These are phyloP conservation scores for Coremacera marginata DNA, from an alignment of 2,888 invertebrate genomes.

Conservation along the genomic window DNA sequence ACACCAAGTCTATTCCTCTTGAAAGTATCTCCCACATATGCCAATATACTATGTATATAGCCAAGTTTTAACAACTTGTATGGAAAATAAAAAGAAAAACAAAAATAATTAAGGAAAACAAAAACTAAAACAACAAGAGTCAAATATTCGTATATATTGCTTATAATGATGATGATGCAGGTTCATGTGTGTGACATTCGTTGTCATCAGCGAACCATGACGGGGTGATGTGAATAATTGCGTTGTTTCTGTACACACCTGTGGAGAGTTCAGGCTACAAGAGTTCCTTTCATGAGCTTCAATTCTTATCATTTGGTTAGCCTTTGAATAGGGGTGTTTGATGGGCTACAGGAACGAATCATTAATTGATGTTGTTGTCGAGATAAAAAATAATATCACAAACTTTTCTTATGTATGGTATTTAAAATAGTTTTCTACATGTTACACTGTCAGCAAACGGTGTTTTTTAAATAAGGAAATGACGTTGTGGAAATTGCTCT, in stretches of 20 bases:
- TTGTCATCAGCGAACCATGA: conserved; percentile 45
- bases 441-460: not conserved
- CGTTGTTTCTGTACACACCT: conserved; percentile 26
- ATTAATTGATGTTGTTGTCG: conserved; percentile 7
- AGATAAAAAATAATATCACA: not conserved
- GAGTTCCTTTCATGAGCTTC: too few relatives aligned
- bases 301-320: not conserved
- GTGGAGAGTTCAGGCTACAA: not conserved
- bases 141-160: not conserved
- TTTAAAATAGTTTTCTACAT: too few relatives aligned
- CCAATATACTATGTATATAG: too few relatives aligned
- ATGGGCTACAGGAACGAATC: not conserved
- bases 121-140: not conserved
- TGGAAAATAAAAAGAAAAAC: not conserved
- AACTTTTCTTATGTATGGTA: too few relatives aligned
- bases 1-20: too few relatives aligned
- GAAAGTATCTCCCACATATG: too few relatives aligned
- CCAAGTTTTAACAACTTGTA: too few relatives aligned
- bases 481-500: conserved; percentile 26
- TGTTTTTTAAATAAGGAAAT: conserved; percentile 31
- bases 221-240: conserved; percentile 42
- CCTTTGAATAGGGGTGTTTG: not conserved
- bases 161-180: conserved; percentile 38
- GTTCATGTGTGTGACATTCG: conserved; percentile 39
- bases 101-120: not conserved